Evolutionary conservation across 2,113 vertebrate species (phyloP), one percentile per base, ranked within the genome.

Genomic region (Ancistrus triradiatus): DNA sequence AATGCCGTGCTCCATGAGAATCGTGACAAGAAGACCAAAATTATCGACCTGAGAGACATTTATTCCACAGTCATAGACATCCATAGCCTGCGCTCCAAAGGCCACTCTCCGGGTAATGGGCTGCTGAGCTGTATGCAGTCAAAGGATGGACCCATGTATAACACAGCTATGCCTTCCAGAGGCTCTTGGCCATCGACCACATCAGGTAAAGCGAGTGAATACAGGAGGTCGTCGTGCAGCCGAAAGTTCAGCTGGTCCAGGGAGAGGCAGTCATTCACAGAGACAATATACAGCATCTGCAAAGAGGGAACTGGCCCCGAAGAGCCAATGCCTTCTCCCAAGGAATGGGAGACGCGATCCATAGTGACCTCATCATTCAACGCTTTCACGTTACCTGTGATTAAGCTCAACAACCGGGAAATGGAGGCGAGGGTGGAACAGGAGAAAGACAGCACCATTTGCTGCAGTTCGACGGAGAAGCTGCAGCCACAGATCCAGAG

Each of bases 41-140:
- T 98, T 80, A 99, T 99, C 74, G 96, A 98, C 81, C 80, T 99
- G 70, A 83, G 95, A 48, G 95, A 99, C 68, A 95, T 99, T 74
- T 99, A 99, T 77, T 99, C 96, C 66, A 99, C 95, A 0, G 96
- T 99, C 64, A 99, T 99, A 1, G 96, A 99, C 73, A 88, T 95
- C 28, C 96, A 99, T 82, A 93, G 89, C 62, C 81, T 94, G 13
- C 88, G 93, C 15, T 82, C 91, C 31, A 97, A 97, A 78, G 92
- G 95, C 18, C 79, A 82, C 65, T 76, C 84, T 0, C 94, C 96
- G 0, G 84, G 95, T 27, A 98, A 98, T 0, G 94, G 94, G 57
- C 86, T 95, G 76, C 87, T 95, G 66, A 91, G 86, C 77, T 92
- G 93, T 1, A 55, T 89, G 31, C 94, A 94, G 68, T 74, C 91